These are phyloP conservation scores for Scytalopus superciliaris DNA, from an alignment of 2,113 vertebrate species.

Conservation along the genomic window DNA sequence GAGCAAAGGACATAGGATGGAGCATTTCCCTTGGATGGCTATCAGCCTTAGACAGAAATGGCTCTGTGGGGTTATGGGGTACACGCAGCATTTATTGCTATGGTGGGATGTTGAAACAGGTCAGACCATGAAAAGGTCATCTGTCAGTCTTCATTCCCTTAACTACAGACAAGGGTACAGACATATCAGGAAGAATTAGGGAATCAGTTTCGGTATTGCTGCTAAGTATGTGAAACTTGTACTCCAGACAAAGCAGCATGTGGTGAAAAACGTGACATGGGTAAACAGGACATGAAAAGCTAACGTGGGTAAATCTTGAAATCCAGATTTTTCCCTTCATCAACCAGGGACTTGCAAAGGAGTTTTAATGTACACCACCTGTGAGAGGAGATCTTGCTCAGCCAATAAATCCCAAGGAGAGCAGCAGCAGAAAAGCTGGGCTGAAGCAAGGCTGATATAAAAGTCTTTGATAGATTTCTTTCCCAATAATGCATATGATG, in stretches of 20 bases:
- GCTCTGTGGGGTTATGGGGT: not conserved
- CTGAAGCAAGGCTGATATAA: not conserved
- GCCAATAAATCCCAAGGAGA: not conserved
- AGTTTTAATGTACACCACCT: not conserved
- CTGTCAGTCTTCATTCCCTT: not conserved
- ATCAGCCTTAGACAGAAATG: not conserved
- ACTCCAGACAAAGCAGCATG: not conserved
- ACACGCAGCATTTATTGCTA: fast-evolving
- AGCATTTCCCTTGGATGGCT: not conserved
- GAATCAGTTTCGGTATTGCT: not conserved
- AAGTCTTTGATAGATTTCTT: not conserved
- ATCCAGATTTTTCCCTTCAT: not conserved
- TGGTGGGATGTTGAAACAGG: not conserved
- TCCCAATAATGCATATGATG: fast-evolving
- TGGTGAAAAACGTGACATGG: not conserved
- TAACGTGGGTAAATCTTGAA: fast-evolving
- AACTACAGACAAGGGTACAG: not conserved
- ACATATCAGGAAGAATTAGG: not conserved
- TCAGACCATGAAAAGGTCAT: not conserved
- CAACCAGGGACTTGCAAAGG: fast-evolving
- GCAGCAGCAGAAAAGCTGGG: not conserved
- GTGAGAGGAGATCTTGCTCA: not conserved
- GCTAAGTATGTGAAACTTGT: not conserved
- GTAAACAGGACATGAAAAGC: not conserved
- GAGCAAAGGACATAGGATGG: fast-evolving